Evolutionary conservation across 2,113 vertebrate genomes (phyloP).

Genomic region (Spermophilus dauricus): DNA sequence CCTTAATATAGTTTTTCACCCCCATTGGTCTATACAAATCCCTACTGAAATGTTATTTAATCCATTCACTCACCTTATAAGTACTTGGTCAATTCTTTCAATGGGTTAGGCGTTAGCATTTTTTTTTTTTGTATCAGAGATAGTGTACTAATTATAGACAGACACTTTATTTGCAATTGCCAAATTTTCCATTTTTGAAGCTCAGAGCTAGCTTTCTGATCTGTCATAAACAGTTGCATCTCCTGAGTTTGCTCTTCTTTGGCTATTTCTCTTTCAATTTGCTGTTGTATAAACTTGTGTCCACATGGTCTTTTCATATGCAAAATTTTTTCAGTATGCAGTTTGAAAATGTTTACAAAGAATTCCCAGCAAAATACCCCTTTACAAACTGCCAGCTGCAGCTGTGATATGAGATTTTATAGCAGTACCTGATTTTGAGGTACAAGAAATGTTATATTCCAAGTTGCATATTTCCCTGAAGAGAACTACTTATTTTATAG

Average conservation of each 20-base stretch:
- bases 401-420: neutral
- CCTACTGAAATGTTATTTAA: neutral
- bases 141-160: neutral
- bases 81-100: slow-evolving; percentile 30
- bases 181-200: slow-evolving; percentile 53
- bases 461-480: slow-evolving; percentile 39
- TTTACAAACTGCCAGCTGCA: neutral
- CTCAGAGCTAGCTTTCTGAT: neutral
- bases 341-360: slow-evolving; percentile 61
- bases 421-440: neutral
- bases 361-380: neutral
- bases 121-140: slow-evolving; percentile 4
- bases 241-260: slow-evolving; percentile 42
- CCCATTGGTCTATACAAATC: neutral
- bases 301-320: slow-evolving; percentile 24
- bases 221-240: neutral
- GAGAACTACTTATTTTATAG: neutral
- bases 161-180: neutral
- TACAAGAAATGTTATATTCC: slow-evolving; percentile 1
- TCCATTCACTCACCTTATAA: neutral
- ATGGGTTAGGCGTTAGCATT: neutral
- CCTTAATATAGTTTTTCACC: neutral
- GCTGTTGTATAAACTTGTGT: neutral
- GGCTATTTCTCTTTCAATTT: slow-evolving; percentile 24
- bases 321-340: neutral